Percentiles rank a stretch among this genome's conserved stretches.
Conservation (phyloP, 2,888 invertebrate species). For the Galerucella nymphaeae region DNA sequence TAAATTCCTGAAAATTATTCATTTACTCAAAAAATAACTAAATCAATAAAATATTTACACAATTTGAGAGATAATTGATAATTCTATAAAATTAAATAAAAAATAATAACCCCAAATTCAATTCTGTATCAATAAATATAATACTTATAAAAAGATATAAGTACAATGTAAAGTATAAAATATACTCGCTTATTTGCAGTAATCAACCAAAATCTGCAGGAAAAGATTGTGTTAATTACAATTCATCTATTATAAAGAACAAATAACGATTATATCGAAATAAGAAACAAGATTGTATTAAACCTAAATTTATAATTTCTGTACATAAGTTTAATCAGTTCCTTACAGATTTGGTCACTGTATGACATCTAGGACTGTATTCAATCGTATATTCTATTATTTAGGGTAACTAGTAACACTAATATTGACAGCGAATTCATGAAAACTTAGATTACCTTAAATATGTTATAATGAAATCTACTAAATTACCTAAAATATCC, state of each 20-base stretch:
- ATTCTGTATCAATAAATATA: not conserved
- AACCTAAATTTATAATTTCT: not conserved
- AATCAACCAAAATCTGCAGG: not conserved
- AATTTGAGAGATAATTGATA: not conserved
- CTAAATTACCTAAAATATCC: not conserved
- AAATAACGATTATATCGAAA: not conserved
- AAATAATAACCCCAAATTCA: conserved; percentile 6
- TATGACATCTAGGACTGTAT: not conserved
- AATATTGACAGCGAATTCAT: not conserved
- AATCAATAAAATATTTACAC: conserved; percentile 11
- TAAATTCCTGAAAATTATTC: not conserved
- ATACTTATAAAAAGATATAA: conserved; percentile 5
- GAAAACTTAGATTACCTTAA: not conserved
- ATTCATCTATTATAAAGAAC: not conserved
- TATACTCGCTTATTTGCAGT: not conserved
- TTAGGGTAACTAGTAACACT: not conserved
- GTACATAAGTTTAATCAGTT: conserved; percentile 1
- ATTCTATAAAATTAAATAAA: not conserved
- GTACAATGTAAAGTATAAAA: not conserved
- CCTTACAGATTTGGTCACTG: not conserved
- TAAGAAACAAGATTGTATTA: not conserved
- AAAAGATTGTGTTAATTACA: not conserved
- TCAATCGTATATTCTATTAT: not conserved
- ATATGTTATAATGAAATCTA: not conserved
- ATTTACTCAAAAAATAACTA: not conserved